Conservation (phyloP, 1,140 invertebrate species). For the Cydia splendana region DNA sequence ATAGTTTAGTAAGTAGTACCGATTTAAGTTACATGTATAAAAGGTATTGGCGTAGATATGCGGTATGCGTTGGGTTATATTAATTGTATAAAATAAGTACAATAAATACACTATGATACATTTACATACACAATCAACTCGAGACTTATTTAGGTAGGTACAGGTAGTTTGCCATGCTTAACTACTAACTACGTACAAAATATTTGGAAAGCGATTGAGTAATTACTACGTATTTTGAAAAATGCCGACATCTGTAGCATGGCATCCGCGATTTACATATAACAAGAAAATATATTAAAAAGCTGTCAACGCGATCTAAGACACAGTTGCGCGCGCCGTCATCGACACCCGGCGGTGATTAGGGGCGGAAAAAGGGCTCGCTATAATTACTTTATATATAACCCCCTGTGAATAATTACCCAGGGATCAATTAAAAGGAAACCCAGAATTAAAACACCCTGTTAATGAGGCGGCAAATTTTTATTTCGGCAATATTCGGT, state of each 20-base stretch:
- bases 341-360: slow-evolving; percentile 71
- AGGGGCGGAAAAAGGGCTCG: slow-evolving; percentile 71
- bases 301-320: slow-evolving; percentile 69
- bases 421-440: slow-evolving; percentile 69
- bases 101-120: no score
- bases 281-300: slow-evolving; percentile 76
- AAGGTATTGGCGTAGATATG: no score
- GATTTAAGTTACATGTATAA: no score
- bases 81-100: no score
- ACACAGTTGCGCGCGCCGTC: slow-evolving; percentile 62
- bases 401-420: slow-evolving; percentile 75
- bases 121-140: no score
- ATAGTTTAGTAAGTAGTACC: no score
- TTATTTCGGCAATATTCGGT: slow-evolving; percentile 45
- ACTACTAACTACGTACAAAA: no score
- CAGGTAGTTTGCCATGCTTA: no score
- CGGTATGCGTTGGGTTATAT: no score
- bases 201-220: neutral
- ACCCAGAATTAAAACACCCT: slow-evolving; percentile 59
- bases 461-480: slow-evolving; percentile 68
- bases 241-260: slow-evolving; percentile 57
- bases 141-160: no score
- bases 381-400: slow-evolving; percentile 73
- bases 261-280: slow-evolving; percentile 63
- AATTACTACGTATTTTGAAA: slow-evolving; percentile 30